Evolutionary conservation across 2,888 invertebrate genomes (phyloP), one percentile per base, ranked within the genome.

Genomic region (Mythimna pallens): DNA sequence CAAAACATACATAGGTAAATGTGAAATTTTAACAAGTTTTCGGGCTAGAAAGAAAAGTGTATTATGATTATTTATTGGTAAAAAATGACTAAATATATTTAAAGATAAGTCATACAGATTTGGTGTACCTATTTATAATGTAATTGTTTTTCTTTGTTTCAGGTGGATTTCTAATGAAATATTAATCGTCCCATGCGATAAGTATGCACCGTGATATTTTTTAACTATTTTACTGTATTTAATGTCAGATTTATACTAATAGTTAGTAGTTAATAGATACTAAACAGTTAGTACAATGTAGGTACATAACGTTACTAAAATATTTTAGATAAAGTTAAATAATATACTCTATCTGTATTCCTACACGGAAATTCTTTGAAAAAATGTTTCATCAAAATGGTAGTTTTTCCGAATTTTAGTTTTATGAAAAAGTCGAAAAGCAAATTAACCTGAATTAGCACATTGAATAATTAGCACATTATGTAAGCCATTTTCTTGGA

Each of bases 101-200:
- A 17, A 47, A 0, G 47, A 47, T 17, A 47, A 47, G 12, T 5
- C 17, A 47, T 5, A 6, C 20, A 50, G 6, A 20, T 20, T 7
- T 20, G 20, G 20, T 7, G 0, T n/a, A n/a, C n/a, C n/a, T n/a
- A 52, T 22, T 50, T 34, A 57, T 83, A 78, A 84, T 66, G 8
- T 69, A 1, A 30, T 40, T 70, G 76, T 88, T 86, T 89, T 73
- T 69, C 7, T 89, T 94, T 94, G 94, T 95, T 94, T 82, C 94
- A 95, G 94, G 94, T 95, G 94, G 92, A 93, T 93, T 91, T 85
- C 91, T 83, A 89, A 91, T 89, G 87, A 89, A 88, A 87, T 92
- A 87, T 83, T 89, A 88, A 86, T 81, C 88, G 86, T 83, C 86
- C 86, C 79, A 82, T 87, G 78, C 89, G 90, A 93, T 92, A 93